Evolutionary conservation across 2,888 invertebrate species (phyloP).

Genomic region (Stenodera caucasica): DNA sequence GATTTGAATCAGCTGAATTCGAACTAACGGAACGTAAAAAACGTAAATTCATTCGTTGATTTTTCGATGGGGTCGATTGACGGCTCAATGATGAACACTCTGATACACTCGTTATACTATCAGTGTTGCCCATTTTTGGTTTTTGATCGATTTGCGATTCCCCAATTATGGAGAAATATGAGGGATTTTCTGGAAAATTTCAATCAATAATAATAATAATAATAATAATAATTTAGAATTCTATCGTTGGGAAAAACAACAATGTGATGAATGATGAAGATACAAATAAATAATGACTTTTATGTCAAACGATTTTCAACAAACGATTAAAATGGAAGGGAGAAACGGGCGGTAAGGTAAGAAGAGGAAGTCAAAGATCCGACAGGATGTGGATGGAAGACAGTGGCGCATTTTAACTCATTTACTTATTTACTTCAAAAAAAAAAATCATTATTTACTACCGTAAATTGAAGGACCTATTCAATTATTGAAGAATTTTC

Average conservation of each 20-base stretch:
- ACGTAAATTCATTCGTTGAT: slow-evolving; percentile 26
- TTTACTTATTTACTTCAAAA: slow-evolving; percentile 16
- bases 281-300: slow-evolving; percentile 11
- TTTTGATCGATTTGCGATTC: slow-evolving; percentile 33
- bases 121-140: slow-evolving; percentile 34
- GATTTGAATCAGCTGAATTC: slow-evolving; percentile 63
- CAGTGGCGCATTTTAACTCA: slow-evolving; percentile 41
- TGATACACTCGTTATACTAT: slow-evolving; percentile 37
- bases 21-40: slow-evolving; percentile 66
- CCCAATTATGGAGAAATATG: slow-evolving; percentile 70
- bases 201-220: slow-evolving; percentile 40
- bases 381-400: slow-evolving; percentile 37
- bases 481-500: too few relatives aligned
- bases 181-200: slow-evolving; percentile 77
- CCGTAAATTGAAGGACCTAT: too few relatives aligned
- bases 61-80: slow-evolving; percentile 46
- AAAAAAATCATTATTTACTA: slow-evolving; percentile 36
- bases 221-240: slow-evolving; percentile 26
- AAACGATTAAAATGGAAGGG: slow-evolving; percentile 32
- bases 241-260: slow-evolving; percentile 19
- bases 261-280: slow-evolving; percentile 13
- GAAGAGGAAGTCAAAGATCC: slow-evolving; percentile 39
- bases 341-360: slow-evolving; percentile 16
- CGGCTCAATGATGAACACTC: slow-evolving; percentile 37
- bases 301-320: slow-evolving; percentile 19